These are phyloP conservation scores for Schizothorax lantsangensis DNA, from an alignment of 2,797 vertebrate species.

Conservation along the genomic window DNA sequence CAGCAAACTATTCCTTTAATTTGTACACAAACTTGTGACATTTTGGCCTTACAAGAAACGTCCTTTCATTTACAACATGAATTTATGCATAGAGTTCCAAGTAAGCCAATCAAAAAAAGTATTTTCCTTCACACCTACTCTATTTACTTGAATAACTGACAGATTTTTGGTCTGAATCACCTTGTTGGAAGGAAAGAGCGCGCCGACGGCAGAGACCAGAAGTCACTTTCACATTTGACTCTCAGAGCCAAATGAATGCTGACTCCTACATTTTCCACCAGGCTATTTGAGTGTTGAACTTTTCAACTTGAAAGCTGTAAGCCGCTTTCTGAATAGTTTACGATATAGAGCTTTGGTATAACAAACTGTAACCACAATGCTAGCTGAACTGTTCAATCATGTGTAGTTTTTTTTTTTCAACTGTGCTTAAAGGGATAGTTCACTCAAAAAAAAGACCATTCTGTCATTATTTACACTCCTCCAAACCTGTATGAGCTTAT, in stretches of 20 bases:
- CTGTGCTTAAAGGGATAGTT: not conserved
- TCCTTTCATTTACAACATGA: conserved; percentile 20
- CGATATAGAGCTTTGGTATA: not conserved
- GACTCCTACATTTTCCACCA: conserved; percentile 21
- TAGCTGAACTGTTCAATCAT: not conserved
- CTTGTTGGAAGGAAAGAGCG: conserved; percentile 1
- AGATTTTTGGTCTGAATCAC: conserved; percentile 5
- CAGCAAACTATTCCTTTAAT: conserved; percentile 3
- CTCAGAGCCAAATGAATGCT: conserved; percentile 29
- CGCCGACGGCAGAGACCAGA: conserved; percentile 4
- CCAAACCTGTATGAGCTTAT: not conserved
- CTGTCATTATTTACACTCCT: conserved; percentile 2
- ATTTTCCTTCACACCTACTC: not conserved
- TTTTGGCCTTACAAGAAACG: not conserved
- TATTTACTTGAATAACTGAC: conserved; percentile 25
- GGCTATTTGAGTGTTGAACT: conserved; percentile 19
- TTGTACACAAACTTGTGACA: conserved; percentile 14
- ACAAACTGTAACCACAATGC: conserved; percentile 1
- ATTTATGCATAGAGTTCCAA: conserved; percentile 21
- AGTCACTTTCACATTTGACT: conserved; percentile 29
- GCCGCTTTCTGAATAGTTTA: conserved; percentile 35
- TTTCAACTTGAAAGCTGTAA: conserved; percentile 31
- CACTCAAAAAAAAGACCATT: not conserved
- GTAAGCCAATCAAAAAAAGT: not conserved
- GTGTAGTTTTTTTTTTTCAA: not conserved